Evolutionary conservation across 2,797 vertebrate species (phyloP).

Genomic region (Myotis daubentonii): DNA sequence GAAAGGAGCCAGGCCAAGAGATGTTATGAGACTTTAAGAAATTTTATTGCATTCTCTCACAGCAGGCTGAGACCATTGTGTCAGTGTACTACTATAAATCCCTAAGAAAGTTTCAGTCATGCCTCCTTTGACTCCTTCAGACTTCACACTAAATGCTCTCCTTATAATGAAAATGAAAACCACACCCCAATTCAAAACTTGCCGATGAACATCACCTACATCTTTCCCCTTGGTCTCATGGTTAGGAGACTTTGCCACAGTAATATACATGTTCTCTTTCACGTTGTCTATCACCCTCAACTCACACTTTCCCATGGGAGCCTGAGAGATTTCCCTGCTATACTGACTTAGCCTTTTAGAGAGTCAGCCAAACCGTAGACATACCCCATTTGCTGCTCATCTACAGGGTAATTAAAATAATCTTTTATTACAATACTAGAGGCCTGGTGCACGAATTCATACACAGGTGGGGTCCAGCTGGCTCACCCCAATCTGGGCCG

Average conservation of each 20-base stretch:
- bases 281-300: not conserved
- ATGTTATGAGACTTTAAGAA: no score
- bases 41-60: no score
- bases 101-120: not conserved
- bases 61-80: no score
- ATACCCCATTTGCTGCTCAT: not conserved
- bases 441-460: no score
- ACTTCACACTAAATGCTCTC: not conserved
- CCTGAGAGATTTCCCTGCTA: not conserved
- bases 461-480: no score
- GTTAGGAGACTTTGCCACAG: not conserved
- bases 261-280: not conserved
- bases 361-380: not conserved
- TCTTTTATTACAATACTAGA: not conserved
- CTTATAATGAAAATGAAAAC: slow-evolving; percentile 16
- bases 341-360: not conserved
- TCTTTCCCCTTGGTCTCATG: not conserved
- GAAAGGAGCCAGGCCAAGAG: no score
- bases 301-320: not conserved
- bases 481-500: no score
- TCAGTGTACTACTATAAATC: no score
- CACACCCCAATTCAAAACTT: not conserved
- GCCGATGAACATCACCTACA: not conserved
- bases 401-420: not conserved
- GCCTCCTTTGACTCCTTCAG: not conserved